A percentile compares a stretch with the other conserved stretches of the same genome.
These are phyloP conservation scores for Merops nubicus DNA, from an alignment of 2,113 vertebrate species.

Conservation along the genomic window DNA sequence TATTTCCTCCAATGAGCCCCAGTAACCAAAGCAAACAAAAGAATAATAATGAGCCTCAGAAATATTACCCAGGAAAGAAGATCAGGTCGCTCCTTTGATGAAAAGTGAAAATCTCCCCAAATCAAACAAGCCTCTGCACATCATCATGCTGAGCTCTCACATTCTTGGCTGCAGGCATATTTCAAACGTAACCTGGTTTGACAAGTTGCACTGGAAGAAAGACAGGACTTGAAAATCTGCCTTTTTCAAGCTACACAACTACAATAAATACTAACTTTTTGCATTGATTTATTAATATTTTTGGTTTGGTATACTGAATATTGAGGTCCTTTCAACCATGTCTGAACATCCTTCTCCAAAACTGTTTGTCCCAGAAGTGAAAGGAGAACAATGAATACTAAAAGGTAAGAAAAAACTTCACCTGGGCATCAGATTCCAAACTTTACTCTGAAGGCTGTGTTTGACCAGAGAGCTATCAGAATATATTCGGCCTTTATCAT, in stretches of 20 bases:
- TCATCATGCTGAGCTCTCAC: slow-evolving; percentile 44
- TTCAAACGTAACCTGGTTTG: slow-evolving; percentile 74
- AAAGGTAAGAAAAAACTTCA: neutral
- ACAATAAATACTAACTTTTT: neutral
- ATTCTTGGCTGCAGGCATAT: slow-evolving; percentile 72
- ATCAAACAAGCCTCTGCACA: slow-evolving; percentile 79
- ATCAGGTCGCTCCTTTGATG: slow-evolving; percentile 76
- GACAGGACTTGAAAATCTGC: slow-evolving; percentile 60
- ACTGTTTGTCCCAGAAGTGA: neutral
- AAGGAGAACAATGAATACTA: neutral
- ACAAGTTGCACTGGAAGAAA: slow-evolving; percentile 72
- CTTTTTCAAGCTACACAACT: slow-evolving; percentile 36
- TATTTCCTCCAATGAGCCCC: slow-evolving; percentile 40
- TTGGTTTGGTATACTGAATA: neutral
- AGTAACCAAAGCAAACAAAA: slow-evolving; percentile 83
- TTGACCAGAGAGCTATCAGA: neutral
- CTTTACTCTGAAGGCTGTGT: neutral
- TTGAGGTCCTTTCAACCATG: neutral
- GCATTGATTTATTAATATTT: neutral
- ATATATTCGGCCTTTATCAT: neutral
- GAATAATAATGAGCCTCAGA: slow-evolving; percentile 60
- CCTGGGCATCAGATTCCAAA: neutral
- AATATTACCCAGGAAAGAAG: slow-evolving; percentile 61
- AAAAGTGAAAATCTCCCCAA: slow-evolving; percentile 76
- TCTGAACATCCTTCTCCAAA: neutral